Evolutionary conservation across 2,797 vertebrate genomes (phyloP), one percentile per base, ranked within the genome.

Genomic region (Paguma larvata): DNA sequence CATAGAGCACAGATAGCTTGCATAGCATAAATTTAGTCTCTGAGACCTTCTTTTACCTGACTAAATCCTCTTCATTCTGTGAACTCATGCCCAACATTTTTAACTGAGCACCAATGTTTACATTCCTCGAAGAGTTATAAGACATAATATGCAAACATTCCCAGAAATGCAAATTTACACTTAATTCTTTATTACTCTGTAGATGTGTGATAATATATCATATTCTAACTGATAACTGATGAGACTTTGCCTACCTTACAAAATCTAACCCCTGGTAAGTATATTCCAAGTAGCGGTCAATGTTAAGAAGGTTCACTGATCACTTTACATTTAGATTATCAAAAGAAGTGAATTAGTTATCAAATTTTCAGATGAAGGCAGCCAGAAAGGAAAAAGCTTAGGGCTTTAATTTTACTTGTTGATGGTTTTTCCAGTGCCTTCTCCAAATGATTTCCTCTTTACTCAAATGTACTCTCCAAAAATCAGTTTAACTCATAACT

Each of bases 241-340:
- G 77, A 95, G 23, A 16, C 1, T 82, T 95, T 94, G 56, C 15
- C 12, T 86, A 44, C 34, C 6, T 86, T 92, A 44, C 63, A 85
- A 85, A 95, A 95, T 83, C n/a, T 87, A 92, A 97, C 78, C 32
- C 27, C 65, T 32, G 7, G 27, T 85, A 96, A 94, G 23, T 80
- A 46, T 95, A 44, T 48, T n/a, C 12, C 11, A 53, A 65, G 25
- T 53, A 63, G 30, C 75, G 80, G 14, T 63, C 80, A 96, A 6
- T 79, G 48, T 86, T 92, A 46, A 75, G 67, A 97, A 93, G 48
- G 1, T 75, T 95, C 67, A 65, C 44, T 77, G 63, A 41, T 44
- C 59, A 72, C 83, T 97, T 95, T 95, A 56, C 72, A 92, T 93
- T 94, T 95, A 94, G 68, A 98, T 92, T 91, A 96, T 79, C 73